Base-by-base conservation (phyloP, 1,140 invertebrate genomes). In the Panulirus ornatus region DNA sequence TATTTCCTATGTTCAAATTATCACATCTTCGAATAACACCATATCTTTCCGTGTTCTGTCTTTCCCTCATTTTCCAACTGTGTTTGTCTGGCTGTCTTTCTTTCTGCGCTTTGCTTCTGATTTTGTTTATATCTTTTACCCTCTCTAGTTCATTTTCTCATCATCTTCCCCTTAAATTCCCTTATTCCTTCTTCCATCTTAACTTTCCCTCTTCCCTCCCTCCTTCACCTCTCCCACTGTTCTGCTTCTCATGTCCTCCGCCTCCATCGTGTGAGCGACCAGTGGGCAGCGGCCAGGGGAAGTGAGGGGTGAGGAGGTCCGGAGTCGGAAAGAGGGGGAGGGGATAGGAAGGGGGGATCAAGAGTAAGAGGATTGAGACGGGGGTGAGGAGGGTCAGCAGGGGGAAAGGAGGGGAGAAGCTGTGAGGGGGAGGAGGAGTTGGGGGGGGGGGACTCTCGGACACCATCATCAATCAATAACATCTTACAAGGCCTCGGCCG, bases 381-480 rank as follows among this genome's bases (percentile, higher is more conserved):
- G n/a, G n/a, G n/a, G n/a, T n/a, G n/a, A n/a, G 42, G 44, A 36
- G 51, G 51, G 36, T 51, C 51, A 54, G 38, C 22, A 19, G 51
- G 27, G 79, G 54, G 38, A n/a, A 14, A 38, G 70, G 66, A 36
- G 63, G 22, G 22, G 11, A n/a, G n/a, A n/a, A n/a, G n/a, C n/a
- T n/a, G n/a, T 34, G 22, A 2, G 36, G 34, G 63, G 70, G 66
- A 36, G 63, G 22, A 30, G 11, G 51, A 51, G 83, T 38, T 27
- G 30, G 40, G 36, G 51, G 73, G 83, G 66, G 51, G 30, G 40
- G 36, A 66, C 54, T 66, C 84, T 87, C 84, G 84, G 84, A 87
- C 84, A 87, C 84, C 84, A 87, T 86, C 84, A 86, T 87, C 84
- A 87, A 87, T 87, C 84, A 87, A 87, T 87, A 87, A 87, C 73